These are phyloP conservation scores for Cheracebus regulus DNA, from an alignment of 2,797 vertebrate species.

Conservation along the genomic window DNA sequence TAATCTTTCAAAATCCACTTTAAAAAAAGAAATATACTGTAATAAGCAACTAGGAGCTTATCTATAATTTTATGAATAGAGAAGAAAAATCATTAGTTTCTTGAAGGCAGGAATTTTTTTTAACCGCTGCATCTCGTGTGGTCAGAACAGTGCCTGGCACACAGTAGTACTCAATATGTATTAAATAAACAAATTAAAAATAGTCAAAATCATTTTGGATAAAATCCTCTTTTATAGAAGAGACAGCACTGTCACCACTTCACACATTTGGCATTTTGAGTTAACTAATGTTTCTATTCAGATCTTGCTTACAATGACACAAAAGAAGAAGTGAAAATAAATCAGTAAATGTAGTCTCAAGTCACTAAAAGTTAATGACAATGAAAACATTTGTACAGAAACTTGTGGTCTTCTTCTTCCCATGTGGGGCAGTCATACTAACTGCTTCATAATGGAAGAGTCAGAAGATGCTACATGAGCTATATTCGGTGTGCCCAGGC, in stretches of 20 bases:
- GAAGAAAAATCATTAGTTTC: not conserved
- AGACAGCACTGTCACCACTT: not conserved
- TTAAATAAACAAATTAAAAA: not conserved
- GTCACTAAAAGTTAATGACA: constrained; percentile 56
- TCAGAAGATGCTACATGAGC: constrained; percentile 10
- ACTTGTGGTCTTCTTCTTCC: constrained; percentile 52
- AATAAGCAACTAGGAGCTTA: not conserved
- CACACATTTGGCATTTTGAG: not conserved
- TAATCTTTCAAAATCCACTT: not conserved
- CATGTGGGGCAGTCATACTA: constrained; percentile 38
- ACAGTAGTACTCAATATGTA: not conserved
- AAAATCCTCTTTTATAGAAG: not conserved
- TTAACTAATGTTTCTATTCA: not conserved
- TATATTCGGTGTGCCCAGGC: constrained; percentile 11
- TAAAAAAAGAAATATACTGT: not conserved
- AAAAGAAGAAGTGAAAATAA: constrained; percentile 31
- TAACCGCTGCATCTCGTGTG: not conserved
- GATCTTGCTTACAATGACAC: not conserved
- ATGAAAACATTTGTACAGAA: constrained; percentile 68
- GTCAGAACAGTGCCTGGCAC: not conserved
- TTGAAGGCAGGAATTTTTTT: not conserved
- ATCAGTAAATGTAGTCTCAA: constrained; percentile 4
- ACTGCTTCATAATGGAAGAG: constrained; percentile 57
- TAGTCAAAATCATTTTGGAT: not conserved
- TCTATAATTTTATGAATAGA: not conserved